Percentiles rank a stretch among this genome's conserved stretches.
These are phyloP conservation scores for Bedellia somnulentella DNA, from an alignment of 2,888 invertebrate species.

Conservation along the genomic window DNA sequence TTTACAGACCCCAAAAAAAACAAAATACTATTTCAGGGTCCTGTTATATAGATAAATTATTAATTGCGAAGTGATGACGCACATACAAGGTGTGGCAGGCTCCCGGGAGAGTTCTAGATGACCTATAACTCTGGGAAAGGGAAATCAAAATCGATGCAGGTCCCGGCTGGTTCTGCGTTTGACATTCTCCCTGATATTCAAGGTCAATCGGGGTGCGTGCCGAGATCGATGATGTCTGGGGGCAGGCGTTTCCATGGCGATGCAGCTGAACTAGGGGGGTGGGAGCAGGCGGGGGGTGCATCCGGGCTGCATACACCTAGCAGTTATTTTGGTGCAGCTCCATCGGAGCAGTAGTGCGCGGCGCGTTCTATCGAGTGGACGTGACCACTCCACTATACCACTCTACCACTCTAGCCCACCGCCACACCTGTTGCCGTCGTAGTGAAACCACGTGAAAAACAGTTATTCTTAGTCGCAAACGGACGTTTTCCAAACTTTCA, in stretches of 20 bases:
- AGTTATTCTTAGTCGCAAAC: slow-evolving; percentile 49
- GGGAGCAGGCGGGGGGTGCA: slow-evolving; percentile 20
- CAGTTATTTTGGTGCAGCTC: slow-evolving; percentile 59
- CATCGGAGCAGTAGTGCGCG: slow-evolving; percentile 32
- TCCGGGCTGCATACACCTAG: slow-evolving; percentile 44
- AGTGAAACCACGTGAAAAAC: slow-evolving; percentile 55
- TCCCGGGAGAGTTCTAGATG: neutral
- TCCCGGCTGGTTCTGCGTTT: neutral
- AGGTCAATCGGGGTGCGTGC: neutral
- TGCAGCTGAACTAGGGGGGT: slow-evolving; percentile 48
- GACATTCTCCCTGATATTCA: too few species aligned
- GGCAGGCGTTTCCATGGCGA: slow-evolving; percentile 23
- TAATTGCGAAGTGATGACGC: too few species aligned
- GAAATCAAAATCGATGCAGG: slow-evolving; percentile 4
- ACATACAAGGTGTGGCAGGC: neutral
- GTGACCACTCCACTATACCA: slow-evolving; percentile 11
- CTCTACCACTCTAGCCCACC: slow-evolving; percentile 14
- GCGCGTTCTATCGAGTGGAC: slow-evolving; percentile 44
- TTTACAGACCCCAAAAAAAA: too few species aligned
- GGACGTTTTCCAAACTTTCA: slow-evolving; percentile 38
- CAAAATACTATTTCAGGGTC: too few species aligned
- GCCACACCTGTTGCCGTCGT: slow-evolving; percentile 40
- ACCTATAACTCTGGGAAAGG: slow-evolving; percentile 1
- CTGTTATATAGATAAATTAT: too few species aligned
- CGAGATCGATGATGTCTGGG: slow-evolving; percentile 42